These are phyloP conservation scores for Aix galericulata DNA, from an alignment of 2,113 vertebrate genomes.

Conservation along the genomic window DNA sequence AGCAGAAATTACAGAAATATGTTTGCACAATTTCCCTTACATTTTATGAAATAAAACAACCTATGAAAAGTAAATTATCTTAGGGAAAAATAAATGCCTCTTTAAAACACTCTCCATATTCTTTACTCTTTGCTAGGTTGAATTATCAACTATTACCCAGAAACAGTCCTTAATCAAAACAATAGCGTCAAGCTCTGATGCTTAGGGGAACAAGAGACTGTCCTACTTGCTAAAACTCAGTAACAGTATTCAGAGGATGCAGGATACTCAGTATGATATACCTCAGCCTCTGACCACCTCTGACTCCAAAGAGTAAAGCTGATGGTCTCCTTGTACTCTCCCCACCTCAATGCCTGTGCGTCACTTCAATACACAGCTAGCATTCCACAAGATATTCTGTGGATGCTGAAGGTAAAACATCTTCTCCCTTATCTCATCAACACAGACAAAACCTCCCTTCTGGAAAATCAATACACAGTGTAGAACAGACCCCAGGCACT, in stretches of 20 bases:
- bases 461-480: neutral
- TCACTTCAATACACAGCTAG: neutral
- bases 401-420: neutral
- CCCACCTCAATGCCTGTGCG: neutral
- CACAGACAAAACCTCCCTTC: neutral
- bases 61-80: neutral
- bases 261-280: neutral
- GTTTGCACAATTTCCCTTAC: neutral
- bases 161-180: neutral
- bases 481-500: neutral
- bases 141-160: neutral
- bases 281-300: neutral
- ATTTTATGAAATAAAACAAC: neutral
- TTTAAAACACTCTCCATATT: neutral
- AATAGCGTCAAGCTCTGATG: neutral
- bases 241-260: neutral
- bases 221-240: neutral
- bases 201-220: neutral
- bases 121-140: neutral
- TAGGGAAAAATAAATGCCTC: neutral
- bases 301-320: neutral
- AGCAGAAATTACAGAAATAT: neutral
- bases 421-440: neutral
- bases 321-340: neutral
- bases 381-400: rapidly evolving